These are phyloP conservation scores for Odocoileus hemionus DNA, from an alignment of 2,113 vertebrate species.

Conservation along the genomic window DNA sequence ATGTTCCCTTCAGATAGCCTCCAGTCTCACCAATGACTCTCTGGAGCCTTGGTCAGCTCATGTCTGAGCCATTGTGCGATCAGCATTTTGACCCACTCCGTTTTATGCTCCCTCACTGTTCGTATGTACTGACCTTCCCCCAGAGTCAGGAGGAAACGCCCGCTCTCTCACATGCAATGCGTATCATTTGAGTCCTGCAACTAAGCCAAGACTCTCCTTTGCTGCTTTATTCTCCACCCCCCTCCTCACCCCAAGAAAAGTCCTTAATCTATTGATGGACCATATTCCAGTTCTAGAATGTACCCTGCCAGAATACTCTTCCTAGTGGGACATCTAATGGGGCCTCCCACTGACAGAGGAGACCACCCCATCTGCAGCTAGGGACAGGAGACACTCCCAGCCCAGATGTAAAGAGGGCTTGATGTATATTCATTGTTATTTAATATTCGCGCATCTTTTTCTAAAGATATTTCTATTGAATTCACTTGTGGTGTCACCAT, in stretches of 20 bases:
- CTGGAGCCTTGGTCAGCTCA: not conserved
- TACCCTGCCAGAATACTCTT: conserved; percentile 57
- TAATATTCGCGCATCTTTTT: conserved; percentile 65
- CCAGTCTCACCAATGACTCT: not conserved
- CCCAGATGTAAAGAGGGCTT: conserved; percentile 62
- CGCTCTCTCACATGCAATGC: not conserved
- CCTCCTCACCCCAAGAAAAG: not conserved
- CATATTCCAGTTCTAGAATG: conserved; percentile 56
- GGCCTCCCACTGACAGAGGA: conserved; percentile 70
- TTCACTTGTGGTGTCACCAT: conserved; percentile 72
- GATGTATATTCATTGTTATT: conserved; percentile 69
- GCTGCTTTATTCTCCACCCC: not conserved
- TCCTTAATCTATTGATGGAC: conserved; percentile 50
- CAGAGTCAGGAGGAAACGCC: not conserved
- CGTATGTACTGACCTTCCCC: not conserved
- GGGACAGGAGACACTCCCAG: conserved; percentile 63
- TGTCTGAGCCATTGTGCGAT: not conserved
- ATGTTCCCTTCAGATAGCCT: not conserved
- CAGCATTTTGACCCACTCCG: not conserved
- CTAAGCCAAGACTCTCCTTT: not conserved
- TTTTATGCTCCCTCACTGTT: not conserved
- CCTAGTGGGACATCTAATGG: conserved; percentile 62
- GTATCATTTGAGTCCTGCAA: not conserved
- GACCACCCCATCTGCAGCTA: conserved; percentile 71
- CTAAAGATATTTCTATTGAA: conserved; percentile 71